Base-by-base conservation (phyloP, 2,888 invertebrate genomes). In the Noctua pronuba region DNA sequence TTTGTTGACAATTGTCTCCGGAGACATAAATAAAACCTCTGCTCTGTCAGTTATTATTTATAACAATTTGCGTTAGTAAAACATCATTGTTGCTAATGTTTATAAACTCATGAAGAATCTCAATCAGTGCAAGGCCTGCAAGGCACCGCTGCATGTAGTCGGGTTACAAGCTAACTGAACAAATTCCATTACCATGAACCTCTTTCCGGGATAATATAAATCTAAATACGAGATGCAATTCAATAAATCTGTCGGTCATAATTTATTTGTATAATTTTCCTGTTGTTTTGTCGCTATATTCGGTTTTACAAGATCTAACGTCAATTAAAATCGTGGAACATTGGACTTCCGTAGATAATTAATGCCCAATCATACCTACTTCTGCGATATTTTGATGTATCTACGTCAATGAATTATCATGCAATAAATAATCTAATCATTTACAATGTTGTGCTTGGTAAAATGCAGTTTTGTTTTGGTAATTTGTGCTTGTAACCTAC, bases 201-300 rank as follows among this genome's bases (percentile, higher is more conserved):
- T 58, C 35, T 65, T 82, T 77, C 35, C 58, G 38, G 58, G 58
- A 76, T 67, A 82, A 31, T 64, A 62, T 68, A 55, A 46, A 62
- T 75, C 67, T 41, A 76, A 72, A 77, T 52, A 64, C 49, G 55
- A 76, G 60, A 73, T 70, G 62, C 60, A 46, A 74, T 70, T 75
- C 18, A 76, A 73, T 52, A 81, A 73, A 73, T 73, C 66, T 49
- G 58, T 73, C 74, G 28, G 55, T 71, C 46, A 74, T 66, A 62
- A 64, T 86, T 62, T 70, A 66, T n/a, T 73, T 70, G 24, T 71
- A 35, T 13, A 55, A 49, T 77, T 82, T 82, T 78, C 75, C 75
- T 84, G 88, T 86, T 88, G 81, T 82, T 84, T 75, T 79, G 73
- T 77, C 44, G 65, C 35, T 55, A 24, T 28, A 60, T 69, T 81